These are phyloP conservation scores for Propithecus deckenii DNA, from an alignment of 2,797 vertebrate genomes.

Conservation along the genomic window DNA sequence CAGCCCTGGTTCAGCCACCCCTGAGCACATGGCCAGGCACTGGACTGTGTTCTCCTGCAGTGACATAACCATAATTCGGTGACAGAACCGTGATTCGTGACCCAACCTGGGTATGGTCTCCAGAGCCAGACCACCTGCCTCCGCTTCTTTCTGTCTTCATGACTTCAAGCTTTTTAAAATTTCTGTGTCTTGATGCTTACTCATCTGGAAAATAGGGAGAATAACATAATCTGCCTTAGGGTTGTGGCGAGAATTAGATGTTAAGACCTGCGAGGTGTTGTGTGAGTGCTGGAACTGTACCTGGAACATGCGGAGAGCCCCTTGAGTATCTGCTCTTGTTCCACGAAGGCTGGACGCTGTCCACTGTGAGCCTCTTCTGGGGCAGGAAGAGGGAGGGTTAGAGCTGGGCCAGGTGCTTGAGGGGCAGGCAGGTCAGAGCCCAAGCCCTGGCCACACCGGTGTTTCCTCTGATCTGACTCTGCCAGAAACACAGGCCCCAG, in stretches of 20 bases:
- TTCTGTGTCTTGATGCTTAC: neutral
- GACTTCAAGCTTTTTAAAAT: neutral
- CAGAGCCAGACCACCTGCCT: neutral
- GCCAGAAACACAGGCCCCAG: neutral
- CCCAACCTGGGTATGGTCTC: neutral
- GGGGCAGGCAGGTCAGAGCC: neutral
- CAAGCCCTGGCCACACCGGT: neutral
- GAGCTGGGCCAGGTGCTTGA: neutral
- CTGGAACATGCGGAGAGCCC: neutral
- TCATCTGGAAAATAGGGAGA: neutral
- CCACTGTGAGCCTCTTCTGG: neutral
- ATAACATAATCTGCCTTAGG: neutral
- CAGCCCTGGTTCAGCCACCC: fast-evolving
- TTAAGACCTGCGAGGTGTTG: neutral
- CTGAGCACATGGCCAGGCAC: fast-evolving
- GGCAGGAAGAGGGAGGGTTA: neutral
- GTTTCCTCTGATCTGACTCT: neutral
- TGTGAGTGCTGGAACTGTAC: neutral
- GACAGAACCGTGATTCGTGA: fast-evolving
- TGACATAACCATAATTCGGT: no score
- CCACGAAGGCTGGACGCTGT: neutral
- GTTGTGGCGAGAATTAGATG: neutral
- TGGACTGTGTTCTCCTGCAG: fast-evolving
- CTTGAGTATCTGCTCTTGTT: neutral
- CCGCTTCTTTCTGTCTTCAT: neutral